These are phyloP conservation scores for Podarcis siculus DNA, from an alignment of 2,797 vertebrate genomes.

Conservation along the genomic window DNA sequence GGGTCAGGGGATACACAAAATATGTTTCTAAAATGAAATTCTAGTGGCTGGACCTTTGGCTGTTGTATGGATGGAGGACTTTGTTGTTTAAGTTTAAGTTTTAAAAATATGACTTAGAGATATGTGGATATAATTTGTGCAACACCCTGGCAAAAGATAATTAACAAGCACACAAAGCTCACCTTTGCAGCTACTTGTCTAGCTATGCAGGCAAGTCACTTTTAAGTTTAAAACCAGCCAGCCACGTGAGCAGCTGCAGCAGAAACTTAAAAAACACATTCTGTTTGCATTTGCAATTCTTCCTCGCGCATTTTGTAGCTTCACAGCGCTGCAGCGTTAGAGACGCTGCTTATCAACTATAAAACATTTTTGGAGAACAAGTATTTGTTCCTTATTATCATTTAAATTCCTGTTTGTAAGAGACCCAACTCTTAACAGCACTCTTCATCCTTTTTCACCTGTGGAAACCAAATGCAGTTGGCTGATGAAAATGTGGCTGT, in stretches of 20 bases:
- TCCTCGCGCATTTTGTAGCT: background rate
- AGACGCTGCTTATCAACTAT: background rate
- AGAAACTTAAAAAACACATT: background rate
- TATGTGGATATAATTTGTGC: background rate
- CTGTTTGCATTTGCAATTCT: background rate
- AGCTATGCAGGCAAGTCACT: background rate
- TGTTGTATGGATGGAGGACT: background rate
- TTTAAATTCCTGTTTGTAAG: background rate
- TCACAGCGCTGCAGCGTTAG: background rate
- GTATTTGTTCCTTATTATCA: background rate
- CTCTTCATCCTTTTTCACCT: background rate
- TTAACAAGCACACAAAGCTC: background rate
- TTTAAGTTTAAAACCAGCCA: background rate
- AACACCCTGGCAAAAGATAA: background rate
- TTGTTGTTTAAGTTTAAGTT: background rate
- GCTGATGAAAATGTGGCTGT: background rate
- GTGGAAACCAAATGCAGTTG: background rate
- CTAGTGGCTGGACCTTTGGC: background rate
- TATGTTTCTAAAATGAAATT: conserved; percentile 7
- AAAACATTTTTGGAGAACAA: background rate
- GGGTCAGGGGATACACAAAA: background rate
- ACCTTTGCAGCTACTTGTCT: background rate
- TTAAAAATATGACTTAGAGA: background rate
- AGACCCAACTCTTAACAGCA: background rate
- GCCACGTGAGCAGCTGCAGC: background rate